These are phyloP conservation scores for Nephila pilipes DNA, from an alignment of 1,140 invertebrate species.

Conservation along the genomic window DNA sequence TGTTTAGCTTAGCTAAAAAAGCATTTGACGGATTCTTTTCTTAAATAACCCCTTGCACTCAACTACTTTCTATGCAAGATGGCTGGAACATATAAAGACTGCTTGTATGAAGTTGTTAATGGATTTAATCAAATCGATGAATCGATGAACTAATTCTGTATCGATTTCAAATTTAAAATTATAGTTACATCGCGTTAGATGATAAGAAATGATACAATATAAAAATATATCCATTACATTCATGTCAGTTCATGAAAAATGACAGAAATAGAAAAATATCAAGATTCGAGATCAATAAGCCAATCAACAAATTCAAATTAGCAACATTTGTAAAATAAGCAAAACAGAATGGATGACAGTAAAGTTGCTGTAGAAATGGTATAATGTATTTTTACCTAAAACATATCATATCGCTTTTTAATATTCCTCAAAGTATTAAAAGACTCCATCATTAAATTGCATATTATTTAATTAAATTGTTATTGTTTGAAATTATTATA, in stretches of 20 bases:
- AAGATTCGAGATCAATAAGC: neutral
- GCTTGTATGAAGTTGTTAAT: neutral
- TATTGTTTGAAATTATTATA: too few species aligned
- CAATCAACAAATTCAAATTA: neutral
- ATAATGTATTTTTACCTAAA: too few species aligned
- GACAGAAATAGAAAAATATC: neutral
- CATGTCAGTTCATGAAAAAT: neutral
- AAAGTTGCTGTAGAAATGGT: too few species aligned
- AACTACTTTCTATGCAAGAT: neutral
- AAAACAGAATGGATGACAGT: too few species aligned
- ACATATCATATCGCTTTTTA: too few species aligned
- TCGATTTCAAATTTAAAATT: conserved; percentile 3
- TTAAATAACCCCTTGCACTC: neutral
- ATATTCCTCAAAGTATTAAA: too few species aligned
- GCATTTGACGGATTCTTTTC: conserved; percentile 36
- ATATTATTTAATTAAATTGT: too few species aligned
- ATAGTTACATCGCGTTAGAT: neutral
- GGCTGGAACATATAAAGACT: neutral
- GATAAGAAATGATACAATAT: neutral
- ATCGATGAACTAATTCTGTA: neutral
- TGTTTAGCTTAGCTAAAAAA: conserved; percentile 54
- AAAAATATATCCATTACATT: neutral
- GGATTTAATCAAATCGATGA: conserved; percentile 22
- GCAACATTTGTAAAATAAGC: too few species aligned
- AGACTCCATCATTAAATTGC: too few species aligned